A percentile compares a stretch with the other conserved stretches of the same genome.
phyloP scores from a whole-genome alignment of 2,888 invertebrate genomes.

The Phengaris arion region DNA sequence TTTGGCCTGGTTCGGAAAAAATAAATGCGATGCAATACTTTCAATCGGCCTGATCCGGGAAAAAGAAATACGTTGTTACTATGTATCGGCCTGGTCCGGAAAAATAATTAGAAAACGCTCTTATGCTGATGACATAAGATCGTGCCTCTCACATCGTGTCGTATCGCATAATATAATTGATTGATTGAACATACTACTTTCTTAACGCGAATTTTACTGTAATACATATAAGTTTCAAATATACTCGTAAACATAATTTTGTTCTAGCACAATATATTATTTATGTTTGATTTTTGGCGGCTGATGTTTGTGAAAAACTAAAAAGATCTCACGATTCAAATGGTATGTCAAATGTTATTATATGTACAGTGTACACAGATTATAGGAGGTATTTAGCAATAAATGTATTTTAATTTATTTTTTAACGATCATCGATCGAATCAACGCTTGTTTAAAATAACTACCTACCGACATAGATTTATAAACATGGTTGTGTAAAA shows the following conservation, averaged over 20 bases:
- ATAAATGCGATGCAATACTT: too few relatives aligned
- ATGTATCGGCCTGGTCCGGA: too few relatives aligned
- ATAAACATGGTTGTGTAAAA: not conserved
- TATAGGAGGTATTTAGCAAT: slow-evolving; percentile 3
- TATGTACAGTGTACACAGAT: slow-evolving; percentile 10
- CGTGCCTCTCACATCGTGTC: too few relatives aligned
- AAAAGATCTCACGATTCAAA: not conserved
- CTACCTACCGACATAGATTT: slow-evolving; percentile 1
- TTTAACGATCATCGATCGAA: not conserved
- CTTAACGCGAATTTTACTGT: too few relatives aligned
- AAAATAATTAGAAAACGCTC: too few relatives aligned
- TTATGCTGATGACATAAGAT: too few relatives aligned
- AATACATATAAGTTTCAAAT: not conserved
- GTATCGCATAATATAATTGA: too few relatives aligned
- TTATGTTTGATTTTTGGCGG: not conserved
- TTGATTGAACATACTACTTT: too few relatives aligned
- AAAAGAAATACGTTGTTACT: too few relatives aligned
- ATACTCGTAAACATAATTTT: not conserved
- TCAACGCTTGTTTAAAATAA: not conserved
- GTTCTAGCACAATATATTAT: slow-evolving; percentile 1
- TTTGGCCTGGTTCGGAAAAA: too few relatives aligned
- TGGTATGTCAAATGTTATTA: not conserved
- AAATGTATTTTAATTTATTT: slow-evolving; percentile 11
- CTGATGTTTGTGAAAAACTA: not conserved
- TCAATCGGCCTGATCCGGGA: too few relatives aligned